Percentiles rank a stretch among this genome's conserved stretches.
Conservation (phyloP, 2,888 invertebrate genomes). For the Rhingia campestris region DNA sequence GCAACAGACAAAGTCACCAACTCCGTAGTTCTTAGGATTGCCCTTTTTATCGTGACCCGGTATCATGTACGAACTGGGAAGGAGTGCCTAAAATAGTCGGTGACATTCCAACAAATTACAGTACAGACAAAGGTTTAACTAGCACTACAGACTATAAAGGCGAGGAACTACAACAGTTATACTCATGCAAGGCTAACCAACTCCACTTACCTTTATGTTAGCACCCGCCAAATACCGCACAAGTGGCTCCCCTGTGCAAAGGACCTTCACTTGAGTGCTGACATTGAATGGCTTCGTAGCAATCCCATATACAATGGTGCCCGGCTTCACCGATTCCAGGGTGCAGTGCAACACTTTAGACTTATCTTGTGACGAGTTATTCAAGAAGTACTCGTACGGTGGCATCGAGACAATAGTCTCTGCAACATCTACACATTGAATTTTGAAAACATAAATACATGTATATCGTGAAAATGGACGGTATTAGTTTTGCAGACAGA, state of each 20-base stretch:
- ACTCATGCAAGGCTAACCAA: not conserved
- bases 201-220: conserved; percentile 89
- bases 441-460: not conserved
- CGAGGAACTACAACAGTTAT: not conserved
- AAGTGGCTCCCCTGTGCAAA: conserved; percentile 91
- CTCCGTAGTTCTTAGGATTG: conserved; percentile 89
- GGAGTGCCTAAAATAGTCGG: conserved; percentile 65
- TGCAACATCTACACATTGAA: conserved; percentile 46
- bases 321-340: conserved; percentile 88
- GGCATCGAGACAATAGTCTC: conserved; percentile 85
- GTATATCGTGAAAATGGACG: not conserved
- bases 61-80: conserved; percentile 70
- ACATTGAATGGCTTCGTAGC: conserved; percentile 89
- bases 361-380: conserved; percentile 87
- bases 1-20: conserved; percentile 93
- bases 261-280: conserved; percentile 87
- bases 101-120: conserved; percentile 13
- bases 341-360: conserved; percentile 90
- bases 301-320: conserved; percentile 90
- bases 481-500: conserved; percentile 31
- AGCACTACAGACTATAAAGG: too few relatives aligned
- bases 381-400: conserved; percentile 92
- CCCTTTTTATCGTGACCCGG: conserved; percentile 90
- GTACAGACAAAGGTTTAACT: not conserved
- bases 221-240: conserved; percentile 93